These are phyloP conservation scores for Neomonachus schauinslandi DNA, from an alignment of 2,113 vertebrate genomes.

Conservation along the genomic window DNA sequence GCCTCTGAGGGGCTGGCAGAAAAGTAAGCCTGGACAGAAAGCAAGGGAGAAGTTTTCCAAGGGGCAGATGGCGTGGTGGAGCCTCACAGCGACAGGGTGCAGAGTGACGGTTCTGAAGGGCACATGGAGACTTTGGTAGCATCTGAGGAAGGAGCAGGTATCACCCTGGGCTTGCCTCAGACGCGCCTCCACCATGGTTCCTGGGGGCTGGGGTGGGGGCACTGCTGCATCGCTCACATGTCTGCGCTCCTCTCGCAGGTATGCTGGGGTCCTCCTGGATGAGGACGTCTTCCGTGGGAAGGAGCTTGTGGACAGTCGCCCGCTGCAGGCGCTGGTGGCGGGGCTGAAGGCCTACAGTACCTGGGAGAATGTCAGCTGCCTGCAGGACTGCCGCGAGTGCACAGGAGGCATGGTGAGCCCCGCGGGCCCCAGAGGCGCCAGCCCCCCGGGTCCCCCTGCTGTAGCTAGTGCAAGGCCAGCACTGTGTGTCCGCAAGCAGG, in stretches of 20 bases:
- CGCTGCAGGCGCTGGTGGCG: conserved; percentile 79
- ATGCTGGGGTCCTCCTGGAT: conserved; percentile 78
- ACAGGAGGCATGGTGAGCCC: conserved; percentile 83
- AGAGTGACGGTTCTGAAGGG: neutral
- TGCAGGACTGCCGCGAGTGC: conserved; percentile 83
- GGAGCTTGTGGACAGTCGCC: conserved; percentile 71
- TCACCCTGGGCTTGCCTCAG: no score
- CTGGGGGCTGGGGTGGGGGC: no score
- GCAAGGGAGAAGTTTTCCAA: neutral
- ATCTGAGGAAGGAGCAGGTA: neutral
- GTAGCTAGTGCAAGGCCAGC: fast-evolving
- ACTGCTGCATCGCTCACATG: fast-evolving
- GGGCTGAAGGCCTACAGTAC: conserved; percentile 86
- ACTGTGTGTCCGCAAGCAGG: fast-evolving
- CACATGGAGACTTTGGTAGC: neutral
- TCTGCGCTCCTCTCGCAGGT: conserved; percentile 58
- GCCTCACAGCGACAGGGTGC: fast-evolving
- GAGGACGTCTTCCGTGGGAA: conserved; percentile 77
- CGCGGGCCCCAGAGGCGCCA: fast-evolving
- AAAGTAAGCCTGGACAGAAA: neutral
- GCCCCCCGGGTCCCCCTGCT: fast-evolving
- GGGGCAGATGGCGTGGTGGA: no score
- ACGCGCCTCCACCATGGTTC: fast-evolving
- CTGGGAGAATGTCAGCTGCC: conserved; percentile 82
- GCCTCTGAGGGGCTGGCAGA: no score